Evolutionary conservation across 2,888 invertebrate genomes (phyloP).

Genomic region (Glaucopsyche alexis): DNA sequence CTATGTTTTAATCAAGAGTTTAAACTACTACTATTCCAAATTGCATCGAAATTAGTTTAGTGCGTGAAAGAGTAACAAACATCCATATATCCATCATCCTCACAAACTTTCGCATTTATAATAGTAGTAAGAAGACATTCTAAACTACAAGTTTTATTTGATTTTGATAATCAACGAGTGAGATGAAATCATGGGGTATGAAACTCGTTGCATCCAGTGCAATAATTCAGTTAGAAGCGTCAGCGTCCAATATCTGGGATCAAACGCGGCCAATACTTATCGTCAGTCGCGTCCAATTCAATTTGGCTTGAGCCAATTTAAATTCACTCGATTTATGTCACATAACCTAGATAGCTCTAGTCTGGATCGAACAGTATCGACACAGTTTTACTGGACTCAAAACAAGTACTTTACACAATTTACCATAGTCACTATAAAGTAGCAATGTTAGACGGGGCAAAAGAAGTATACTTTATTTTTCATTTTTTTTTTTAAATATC

Average conservation of each 20-base stretch:
- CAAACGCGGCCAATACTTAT: background rate
- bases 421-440: background rate
- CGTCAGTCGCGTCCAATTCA: background rate
- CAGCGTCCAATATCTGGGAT: slow-evolving; percentile 3
- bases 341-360: background rate
- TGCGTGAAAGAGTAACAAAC: too few relatives aligned
- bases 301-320: slow-evolving; percentile 1
- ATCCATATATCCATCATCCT: too few relatives aligned
- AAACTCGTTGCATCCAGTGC: background rate
- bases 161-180: background rate
- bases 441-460: too few relatives aligned
- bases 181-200: background rate
- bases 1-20: too few relatives aligned
- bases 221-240: background rate
- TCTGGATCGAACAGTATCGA: background rate
- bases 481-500: too few relatives aligned
- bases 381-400: background rate
- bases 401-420: background rate
- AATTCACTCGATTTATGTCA: background rate
- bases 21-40: too few relatives aligned
- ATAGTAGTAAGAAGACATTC: too few relatives aligned
- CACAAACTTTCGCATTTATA: too few relatives aligned
- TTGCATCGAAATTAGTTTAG: too few relatives aligned
- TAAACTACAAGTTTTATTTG: too few relatives aligned
- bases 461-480: too few relatives aligned